Percentiles rank a stretch among this genome's conserved stretches.
phyloP scores from a whole-genome alignment of 2,888 invertebrate genomes.

The Colletes collaris region DNA sequence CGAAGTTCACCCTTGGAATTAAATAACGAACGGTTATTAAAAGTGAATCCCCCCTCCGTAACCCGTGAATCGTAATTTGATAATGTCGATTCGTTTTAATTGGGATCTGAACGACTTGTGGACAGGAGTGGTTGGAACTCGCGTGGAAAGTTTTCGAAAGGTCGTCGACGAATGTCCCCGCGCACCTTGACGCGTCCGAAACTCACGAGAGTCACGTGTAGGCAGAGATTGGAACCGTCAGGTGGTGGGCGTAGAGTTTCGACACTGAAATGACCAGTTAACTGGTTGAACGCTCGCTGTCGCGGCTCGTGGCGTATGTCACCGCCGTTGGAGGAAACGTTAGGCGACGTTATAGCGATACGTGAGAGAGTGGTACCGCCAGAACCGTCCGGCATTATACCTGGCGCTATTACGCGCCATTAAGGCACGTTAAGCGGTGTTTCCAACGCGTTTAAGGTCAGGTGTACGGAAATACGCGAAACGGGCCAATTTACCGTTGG shows the following conservation, averaged over 20 bases:
- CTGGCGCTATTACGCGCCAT: constrained; percentile 57
- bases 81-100: too few species aligned
- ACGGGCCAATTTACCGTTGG: neutral
- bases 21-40: too few species aligned
- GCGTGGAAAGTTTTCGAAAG: neutral
- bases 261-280: constrained; percentile 71
- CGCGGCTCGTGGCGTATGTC: constrained; percentile 27
- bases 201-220: constrained; percentile 18
- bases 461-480: constrained; percentile 38
- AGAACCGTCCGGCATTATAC: constrained; percentile 42
- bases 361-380: constrained; percentile 46
- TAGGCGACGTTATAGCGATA: constrained; percentile 33
- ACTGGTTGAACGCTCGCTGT: constrained; percentile 59
- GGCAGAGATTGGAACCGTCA: constrained; percentile 12
- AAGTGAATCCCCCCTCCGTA: too few species aligned
- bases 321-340: constrained; percentile 56
- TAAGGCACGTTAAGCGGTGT: constrained; percentile 50
- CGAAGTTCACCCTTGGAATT: too few species aligned
- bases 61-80: too few species aligned
- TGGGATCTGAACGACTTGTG: too few species aligned
- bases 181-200: neutral
- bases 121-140: too few species aligned
- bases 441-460: constrained; percentile 54
- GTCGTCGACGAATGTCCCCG: too few species aligned
- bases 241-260: constrained; percentile 68